A percentile compares a stretch with the other conserved stretches of the same genome.
Evolutionary conservation across 2,888 invertebrate genomes (phyloP).

Genomic region (Macrostomum cliftonense): DNA sequence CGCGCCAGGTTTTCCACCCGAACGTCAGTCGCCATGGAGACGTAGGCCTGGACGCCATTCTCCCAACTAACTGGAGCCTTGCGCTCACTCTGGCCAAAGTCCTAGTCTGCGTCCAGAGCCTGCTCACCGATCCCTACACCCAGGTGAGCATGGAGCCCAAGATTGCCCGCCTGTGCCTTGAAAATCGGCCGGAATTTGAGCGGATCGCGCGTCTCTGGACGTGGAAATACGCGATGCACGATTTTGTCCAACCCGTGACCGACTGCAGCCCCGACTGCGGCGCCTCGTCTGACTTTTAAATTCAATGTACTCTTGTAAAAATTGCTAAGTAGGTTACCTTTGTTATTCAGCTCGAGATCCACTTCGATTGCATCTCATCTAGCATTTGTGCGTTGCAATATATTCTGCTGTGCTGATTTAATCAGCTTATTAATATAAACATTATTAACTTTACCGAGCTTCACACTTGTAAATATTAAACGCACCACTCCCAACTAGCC

Average conservation of each 20-base stretch:
- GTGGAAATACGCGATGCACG: slow-evolving; percentile 54
- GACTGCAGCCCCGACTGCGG: too few species aligned
- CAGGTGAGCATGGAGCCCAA: slow-evolving; percentile 74
- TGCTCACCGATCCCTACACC: slow-evolving; percentile 57
- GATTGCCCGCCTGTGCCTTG: slow-evolving; percentile 57
- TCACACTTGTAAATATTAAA: too few species aligned
- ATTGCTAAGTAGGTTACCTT: too few species aligned
- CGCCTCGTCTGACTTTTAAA: too few species aligned
- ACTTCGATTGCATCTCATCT: too few species aligned
- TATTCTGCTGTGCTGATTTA: too few species aligned
- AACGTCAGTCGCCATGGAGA: slow-evolving; percentile 85
- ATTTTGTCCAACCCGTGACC: slow-evolving; percentile 10
- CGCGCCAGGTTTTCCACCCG: slow-evolving; percentile 56
- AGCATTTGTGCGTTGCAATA: too few species aligned
- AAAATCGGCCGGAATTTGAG: slow-evolving; percentile 55
- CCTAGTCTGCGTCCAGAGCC: slow-evolving; percentile 34
- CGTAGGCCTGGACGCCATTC: slow-evolving; percentile 80
- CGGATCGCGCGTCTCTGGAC: slow-evolving; percentile 66
- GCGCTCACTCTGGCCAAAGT: slow-evolving; percentile 65
- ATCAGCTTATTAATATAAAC: too few species aligned
- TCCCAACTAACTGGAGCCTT: slow-evolving; percentile 75
- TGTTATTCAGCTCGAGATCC: too few species aligned
- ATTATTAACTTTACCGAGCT: too few species aligned
- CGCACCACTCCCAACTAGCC: too few species aligned
- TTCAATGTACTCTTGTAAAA: too few species aligned